These are phyloP conservation scores for Scomberomorus guttatus DNA, from an alignment of 2,797 vertebrate species.

Conservation along the genomic window DNA sequence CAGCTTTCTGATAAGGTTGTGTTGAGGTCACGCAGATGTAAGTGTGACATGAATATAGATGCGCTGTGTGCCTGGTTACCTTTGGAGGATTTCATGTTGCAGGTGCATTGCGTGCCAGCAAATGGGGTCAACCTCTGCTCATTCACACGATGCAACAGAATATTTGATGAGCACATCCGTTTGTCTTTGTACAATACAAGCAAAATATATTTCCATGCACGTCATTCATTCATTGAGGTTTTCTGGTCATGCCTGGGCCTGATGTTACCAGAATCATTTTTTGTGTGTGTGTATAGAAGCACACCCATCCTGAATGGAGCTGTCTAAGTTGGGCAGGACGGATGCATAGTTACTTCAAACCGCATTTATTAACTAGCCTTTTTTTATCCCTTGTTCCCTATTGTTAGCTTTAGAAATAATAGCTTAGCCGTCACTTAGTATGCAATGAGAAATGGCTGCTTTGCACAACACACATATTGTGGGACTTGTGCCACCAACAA, in stretches of 20 bases:
- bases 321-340: conserved; percentile 21
- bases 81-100: conserved; percentile 40
- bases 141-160: conserved; percentile 24
- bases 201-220: conserved; percentile 8
- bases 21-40: conserved; percentile 67
- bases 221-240: conserved; percentile 41
- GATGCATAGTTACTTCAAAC: conserved; percentile 42
- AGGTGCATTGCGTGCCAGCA: conserved; percentile 43
- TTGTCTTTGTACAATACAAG: conserved; percentile 33
- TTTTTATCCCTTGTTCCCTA: conserved; percentile 49
- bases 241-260: conserved; percentile 37
- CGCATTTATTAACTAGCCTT: conserved; percentile 47
- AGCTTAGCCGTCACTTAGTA: conserved; percentile 60
- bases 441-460: conserved; percentile 66
- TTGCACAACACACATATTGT: conserved; percentile 52
- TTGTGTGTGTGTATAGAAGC: conserved; percentile 39
- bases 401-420: conserved; percentile 68
- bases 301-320: conserved; percentile 40
- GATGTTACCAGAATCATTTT: conserved; percentile 34
- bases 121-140: conserved; percentile 33
- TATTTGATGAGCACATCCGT: conserved; percentile 41
- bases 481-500: conserved; percentile 60
- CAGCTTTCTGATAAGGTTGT: conserved; percentile 64
- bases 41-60: conserved; percentile 72
- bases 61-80: conserved; percentile 34